A percentile compares a stretch with the other conserved stretches of the same genome.
phyloP scores from a whole-genome alignment of 2,113 vertebrate species.

The Ictalurus punctatus region DNA sequence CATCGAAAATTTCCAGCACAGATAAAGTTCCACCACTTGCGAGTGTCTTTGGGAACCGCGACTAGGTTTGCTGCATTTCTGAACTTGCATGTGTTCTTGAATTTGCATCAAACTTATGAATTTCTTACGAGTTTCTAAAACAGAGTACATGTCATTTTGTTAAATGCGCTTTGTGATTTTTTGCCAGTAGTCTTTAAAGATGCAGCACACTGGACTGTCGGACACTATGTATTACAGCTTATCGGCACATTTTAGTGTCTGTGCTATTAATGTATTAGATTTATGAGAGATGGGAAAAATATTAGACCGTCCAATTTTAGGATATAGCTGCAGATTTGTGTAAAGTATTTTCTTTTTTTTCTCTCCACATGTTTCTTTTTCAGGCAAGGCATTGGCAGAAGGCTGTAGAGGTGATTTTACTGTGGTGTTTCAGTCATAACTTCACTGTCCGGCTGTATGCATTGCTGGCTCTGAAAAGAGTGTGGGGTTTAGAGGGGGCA shows the following conservation, averaged over 20 bases:
- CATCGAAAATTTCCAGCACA: too few relatives aligned
- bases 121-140: not conserved
- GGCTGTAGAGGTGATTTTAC: slow-evolving; percentile 78
- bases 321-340: not conserved
- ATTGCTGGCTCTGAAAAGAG: slow-evolving; percentile 83
- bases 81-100: too few relatives aligned
- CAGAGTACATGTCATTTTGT: not conserved
- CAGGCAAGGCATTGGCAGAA: slow-evolving; percentile 76
- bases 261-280: not conserved
- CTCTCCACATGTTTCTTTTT: slow-evolving; percentile 19
- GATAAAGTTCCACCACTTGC: too few relatives aligned
- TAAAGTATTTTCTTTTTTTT: not conserved
- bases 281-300: not conserved
- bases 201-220: not conserved
- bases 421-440: slow-evolving; percentile 92
- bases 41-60: too few relatives aligned
- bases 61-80: not conserved
- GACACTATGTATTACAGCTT: not conserved
- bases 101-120: too few relatives aligned
- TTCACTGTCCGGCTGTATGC: slow-evolving; percentile 92
- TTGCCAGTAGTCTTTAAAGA: too few relatives aligned
- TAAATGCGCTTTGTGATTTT: too few relatives aligned
- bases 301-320: too few relatives aligned
- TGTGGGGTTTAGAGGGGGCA: slow-evolving; percentile 78
- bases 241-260: not conserved